phyloP scores from a whole-genome alignment of 1,140 invertebrate species.

The Lordiphosa mommai region DNA sequence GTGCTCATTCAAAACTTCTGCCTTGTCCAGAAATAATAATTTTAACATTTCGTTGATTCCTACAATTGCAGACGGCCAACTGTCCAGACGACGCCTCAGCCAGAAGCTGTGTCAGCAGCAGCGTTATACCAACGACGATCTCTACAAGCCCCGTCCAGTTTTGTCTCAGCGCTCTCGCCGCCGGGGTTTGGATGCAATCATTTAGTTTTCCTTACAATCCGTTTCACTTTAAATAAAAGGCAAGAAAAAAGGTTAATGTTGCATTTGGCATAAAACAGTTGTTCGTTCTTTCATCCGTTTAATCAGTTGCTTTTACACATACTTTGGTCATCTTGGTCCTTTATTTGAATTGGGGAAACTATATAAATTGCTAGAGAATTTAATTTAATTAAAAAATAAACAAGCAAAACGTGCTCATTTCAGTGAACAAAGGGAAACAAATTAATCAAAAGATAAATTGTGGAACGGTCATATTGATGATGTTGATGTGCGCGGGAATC shows the following conservation, averaged over 20 bases:
- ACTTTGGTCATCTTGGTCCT: too few relatives aligned
- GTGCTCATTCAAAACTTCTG: neutral
- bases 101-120: constrained; percentile 79
- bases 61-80: constrained; percentile 20
- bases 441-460: too few relatives aligned
- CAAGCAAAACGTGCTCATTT: too few relatives aligned
- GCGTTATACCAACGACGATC: constrained; percentile 84
- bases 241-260: constrained; percentile 54
- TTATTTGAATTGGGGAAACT: too few relatives aligned
- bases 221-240: constrained; percentile 27
- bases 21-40: neutral
- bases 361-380: too few relatives aligned
- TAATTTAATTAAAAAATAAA: too few relatives aligned
- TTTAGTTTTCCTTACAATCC: constrained; percentile 34
- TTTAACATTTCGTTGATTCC: neutral
- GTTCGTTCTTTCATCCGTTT: constrained; percentile 34
- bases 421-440: too few relatives aligned
- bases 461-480: too few relatives aligned
- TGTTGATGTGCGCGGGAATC: too few relatives aligned
- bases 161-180: constrained; percentile 71
- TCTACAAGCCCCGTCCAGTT: constrained; percentile 85
- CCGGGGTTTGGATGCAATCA: constrained; percentile 62
- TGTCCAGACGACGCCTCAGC: constrained; percentile 36
- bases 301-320: constrained; percentile 37
- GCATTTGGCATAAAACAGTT: constrained; percentile 38